A percentile compares a stretch with the other conserved stretches of the same genome.
Conservation (phyloP, 2,797 vertebrate species). For the Todus mexicanus region DNA sequence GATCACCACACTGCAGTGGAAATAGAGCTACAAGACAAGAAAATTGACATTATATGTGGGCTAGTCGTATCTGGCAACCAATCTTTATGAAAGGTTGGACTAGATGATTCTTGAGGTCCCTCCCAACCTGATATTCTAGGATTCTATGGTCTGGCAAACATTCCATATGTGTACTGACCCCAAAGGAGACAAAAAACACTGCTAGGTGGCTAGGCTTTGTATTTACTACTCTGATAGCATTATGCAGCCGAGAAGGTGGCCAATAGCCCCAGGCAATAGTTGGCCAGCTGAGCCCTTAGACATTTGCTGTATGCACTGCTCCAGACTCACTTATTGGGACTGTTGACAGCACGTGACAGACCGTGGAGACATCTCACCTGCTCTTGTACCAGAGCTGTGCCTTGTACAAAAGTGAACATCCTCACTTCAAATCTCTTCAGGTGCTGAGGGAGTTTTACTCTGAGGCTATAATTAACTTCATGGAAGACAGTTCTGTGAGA, state of each 20-base stretch:
- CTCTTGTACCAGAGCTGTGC: constrained; percentile 22
- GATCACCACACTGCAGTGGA: constrained; percentile 80
- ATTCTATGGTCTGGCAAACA: too few relatives aligned
- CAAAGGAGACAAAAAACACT: not conserved
- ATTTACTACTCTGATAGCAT: not conserved
- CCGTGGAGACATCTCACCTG: constrained; percentile 54
- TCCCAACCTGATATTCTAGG: too few relatives aligned
- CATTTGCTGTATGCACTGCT: accelerated
- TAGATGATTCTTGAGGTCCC: too few relatives aligned
- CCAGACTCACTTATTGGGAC: accelerated
- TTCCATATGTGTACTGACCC: accelerated
- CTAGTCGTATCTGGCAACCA: not conserved
- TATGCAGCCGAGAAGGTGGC: not conserved
- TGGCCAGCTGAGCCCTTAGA: not conserved
- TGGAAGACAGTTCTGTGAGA: constrained; percentile 52
- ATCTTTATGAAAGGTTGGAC: too few relatives aligned
- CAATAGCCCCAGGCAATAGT: not conserved
- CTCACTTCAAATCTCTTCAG: constrained; percentile 83
- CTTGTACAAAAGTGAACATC: constrained; percentile 78
- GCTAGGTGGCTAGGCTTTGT: not conserved
- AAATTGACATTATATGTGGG: not conserved
- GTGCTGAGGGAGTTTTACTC: constrained; percentile 75
- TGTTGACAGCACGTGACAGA: accelerated
- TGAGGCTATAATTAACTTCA: not conserved
- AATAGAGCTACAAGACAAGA: constrained; percentile 70